Conservation (phyloP, 2,888 invertebrate genomes). For the Amaurobius ferox region DNA sequence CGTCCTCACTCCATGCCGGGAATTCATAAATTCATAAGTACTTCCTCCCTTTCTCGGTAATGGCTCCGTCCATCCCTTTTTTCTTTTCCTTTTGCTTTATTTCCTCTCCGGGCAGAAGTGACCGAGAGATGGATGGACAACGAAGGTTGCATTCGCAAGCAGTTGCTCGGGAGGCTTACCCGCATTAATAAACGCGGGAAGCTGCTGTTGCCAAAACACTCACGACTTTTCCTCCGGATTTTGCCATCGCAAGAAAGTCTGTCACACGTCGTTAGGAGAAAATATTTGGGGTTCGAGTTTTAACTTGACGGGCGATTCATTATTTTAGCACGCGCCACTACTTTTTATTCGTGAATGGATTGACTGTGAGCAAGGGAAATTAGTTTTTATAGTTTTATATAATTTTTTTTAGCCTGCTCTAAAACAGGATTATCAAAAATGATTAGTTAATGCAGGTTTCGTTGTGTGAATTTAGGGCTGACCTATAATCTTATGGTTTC, state of each 20-base stretch:
- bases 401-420: too few relatives aligned
- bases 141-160: constrained; percentile 56
- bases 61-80: constrained; percentile 48
- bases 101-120: constrained; percentile 11
- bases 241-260: background rate
- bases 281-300: constrained; percentile 3
- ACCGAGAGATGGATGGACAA: constrained; percentile 62
- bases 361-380: too few relatives aligned
- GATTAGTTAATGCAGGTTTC: too few relatives aligned
- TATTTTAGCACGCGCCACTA: background rate
- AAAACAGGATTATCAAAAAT: too few relatives aligned
- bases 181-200: constrained; percentile 51
- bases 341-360: too few relatives aligned
- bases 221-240: constrained; percentile 11
- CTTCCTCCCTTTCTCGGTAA: constrained; percentile 63
- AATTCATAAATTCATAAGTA: constrained; percentile 72
- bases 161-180: constrained; percentile 30
- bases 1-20: constrained; percentile 57
- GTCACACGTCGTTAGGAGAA: constrained; percentile 22
- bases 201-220: constrained; percentile 26
- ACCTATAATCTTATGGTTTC: too few relatives aligned
- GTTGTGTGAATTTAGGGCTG: too few relatives aligned
- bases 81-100: background rate
- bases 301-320: constrained; percentile 12
- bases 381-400: too few relatives aligned